Percentiles rank a stretch among this genome's conserved stretches.
Evolutionary conservation across 2,113 vertebrate genomes (phyloP).

Genomic region (Herpailurus yagouaroundi): DNA sequence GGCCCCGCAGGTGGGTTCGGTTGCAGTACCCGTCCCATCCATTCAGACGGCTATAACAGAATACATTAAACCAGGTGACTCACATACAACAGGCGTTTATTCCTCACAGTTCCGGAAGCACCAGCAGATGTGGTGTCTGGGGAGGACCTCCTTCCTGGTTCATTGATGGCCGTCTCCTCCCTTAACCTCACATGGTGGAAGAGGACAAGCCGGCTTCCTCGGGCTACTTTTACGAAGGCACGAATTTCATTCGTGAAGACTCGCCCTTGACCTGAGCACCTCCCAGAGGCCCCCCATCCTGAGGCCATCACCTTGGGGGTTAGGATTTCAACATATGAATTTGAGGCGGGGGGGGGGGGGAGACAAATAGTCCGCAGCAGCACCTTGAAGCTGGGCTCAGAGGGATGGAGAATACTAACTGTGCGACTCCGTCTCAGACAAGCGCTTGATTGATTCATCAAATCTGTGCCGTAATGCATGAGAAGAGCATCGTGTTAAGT

Average conservation of each 20-base stretch:
- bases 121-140: not conserved
- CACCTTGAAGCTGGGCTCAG: not conserved
- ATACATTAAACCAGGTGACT: too few relatives aligned
- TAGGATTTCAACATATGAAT: not conserved
- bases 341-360: too few relatives aligned
- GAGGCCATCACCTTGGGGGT: not conserved
- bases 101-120: not conserved
- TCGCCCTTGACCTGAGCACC: not conserved
- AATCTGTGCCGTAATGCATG: not conserved
- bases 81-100: not conserved
- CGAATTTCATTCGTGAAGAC: not conserved
- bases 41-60: not conserved
- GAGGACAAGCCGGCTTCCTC: not conserved
- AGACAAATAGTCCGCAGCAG: not conserved
- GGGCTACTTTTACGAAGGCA: not conserved
- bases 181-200: not conserved
- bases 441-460: not conserved
- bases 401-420: not conserved
- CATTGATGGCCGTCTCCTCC: not conserved
- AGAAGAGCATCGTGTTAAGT: not conserved
- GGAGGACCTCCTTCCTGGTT: not conserved
- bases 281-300: not conserved
- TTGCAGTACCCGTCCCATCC: not conserved
- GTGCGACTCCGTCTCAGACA: not conserved
- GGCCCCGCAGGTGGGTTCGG: not conserved